Conservation (phyloP, 2,888 invertebrate species). For the Pardosa pseudoannulata region DNA sequence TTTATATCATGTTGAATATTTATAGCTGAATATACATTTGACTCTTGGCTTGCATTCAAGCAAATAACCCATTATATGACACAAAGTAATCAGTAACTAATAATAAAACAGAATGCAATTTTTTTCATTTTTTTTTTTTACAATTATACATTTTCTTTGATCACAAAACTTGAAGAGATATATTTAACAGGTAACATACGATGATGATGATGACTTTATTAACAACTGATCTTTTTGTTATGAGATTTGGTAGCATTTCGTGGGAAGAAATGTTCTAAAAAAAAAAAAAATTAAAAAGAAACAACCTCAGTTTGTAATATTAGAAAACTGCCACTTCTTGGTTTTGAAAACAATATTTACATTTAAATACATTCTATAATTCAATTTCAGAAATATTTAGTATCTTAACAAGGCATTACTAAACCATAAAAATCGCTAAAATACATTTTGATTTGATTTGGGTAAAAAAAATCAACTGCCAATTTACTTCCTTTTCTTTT, state of each 20-base stretch:
- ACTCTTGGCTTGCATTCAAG: background rate
- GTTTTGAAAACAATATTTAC: constrained; percentile 7
- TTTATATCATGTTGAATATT: background rate
- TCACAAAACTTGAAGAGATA: constrained; percentile 6
- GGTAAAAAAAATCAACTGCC: no score
- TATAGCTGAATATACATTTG: background rate
- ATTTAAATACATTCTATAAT: background rate
- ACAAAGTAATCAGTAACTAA: background rate
- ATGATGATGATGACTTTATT: background rate
- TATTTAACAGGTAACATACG: constrained; percentile 4
- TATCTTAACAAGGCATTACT: background rate
- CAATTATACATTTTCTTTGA: constrained; percentile 9
- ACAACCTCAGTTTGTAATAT: background rate
- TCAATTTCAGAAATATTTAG: background rate
- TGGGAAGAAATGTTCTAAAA: background rate
- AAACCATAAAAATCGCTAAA: no score
- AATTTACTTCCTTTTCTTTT: no score
- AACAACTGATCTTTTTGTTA: constrained; percentile 8
- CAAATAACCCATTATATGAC: background rate
- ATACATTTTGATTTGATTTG: no score
- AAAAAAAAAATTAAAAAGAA: constrained; percentile 4
- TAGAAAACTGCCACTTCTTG: background rate
- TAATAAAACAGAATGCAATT: background rate
- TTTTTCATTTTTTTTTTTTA: no score
- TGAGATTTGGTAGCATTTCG: background rate